Evolutionary conservation across 2,888 invertebrate species (phyloP), one percentile per base, ranked within the genome.

Genomic region (Acanthoscelides obtectus): DNA sequence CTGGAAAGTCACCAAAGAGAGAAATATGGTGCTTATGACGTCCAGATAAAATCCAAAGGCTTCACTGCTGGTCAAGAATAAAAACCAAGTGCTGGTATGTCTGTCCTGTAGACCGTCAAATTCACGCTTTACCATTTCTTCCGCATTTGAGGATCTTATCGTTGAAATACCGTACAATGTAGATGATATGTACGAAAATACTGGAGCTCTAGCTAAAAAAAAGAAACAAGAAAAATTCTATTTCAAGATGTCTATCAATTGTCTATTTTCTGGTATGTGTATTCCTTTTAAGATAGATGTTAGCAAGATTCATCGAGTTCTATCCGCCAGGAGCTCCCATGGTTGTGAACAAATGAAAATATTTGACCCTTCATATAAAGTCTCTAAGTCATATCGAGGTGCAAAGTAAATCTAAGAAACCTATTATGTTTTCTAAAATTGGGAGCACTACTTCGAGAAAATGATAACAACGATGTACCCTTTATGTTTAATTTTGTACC

Each of bases 111-210:
- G 88, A 22, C 84, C 83, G 80, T 94, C 94, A 78, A 95, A 94
- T 79, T 94, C 93, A 79, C 90, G 88, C 67, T 90, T 89, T 70
- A 97, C 90, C 79, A 92, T 87, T 75, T 90, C 87, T 84, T 94
- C 90, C 0, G 93, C 91, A 21, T 89, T 88, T 1, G 92, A 91
- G 0, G 96, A 93, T 73, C 98, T 88, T 75, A 98, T 96, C 0
- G 96, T 96, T 64, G 93, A 90, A 22, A 98, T 88, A 0, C 98
- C 98, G 74, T 92, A 90, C 6, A 98, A 87, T 0, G 95, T 92
- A 0, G 96, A 92, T 19, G 93, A 92, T 77, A 97, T 90, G 83
- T 97, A 96, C 0, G 96, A 94, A 84, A 96, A 96, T 0, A 98
- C 94, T 0, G 98, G 97, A 85, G 96, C 96, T 75, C 74, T 74